A percentile compares a stretch with the other conserved stretches of the same genome.
These are phyloP conservation scores for Timandra comae DNA, from an alignment of 2,888 invertebrate species.

Conservation along the genomic window DNA sequence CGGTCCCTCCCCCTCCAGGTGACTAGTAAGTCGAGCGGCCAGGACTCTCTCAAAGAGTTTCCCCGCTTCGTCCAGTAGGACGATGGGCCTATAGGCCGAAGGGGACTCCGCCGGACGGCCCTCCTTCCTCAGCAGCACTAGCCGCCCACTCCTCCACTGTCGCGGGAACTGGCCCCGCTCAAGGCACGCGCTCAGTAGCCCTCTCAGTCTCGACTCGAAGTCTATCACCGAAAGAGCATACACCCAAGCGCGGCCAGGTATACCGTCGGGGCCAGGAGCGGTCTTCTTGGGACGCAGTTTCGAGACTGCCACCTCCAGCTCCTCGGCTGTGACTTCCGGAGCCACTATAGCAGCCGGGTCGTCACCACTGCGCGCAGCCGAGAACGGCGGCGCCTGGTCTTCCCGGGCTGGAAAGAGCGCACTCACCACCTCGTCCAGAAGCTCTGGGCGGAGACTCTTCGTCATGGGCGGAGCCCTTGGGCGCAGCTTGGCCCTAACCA, in stretches of 20 bases:
- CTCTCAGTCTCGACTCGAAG: background rate
- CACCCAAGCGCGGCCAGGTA: background rate
- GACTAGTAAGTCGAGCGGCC: background rate
- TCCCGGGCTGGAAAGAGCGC: too few species aligned
- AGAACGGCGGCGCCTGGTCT: too few species aligned
- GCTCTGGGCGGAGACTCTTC: too few species aligned
- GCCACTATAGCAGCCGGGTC: background rate
- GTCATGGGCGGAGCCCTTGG: too few species aligned
- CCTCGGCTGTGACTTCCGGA: background rate
- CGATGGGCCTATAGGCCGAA: slow-evolving; percentile 11
- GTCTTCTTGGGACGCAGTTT: background rate
- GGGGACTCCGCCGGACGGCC: slow-evolving; percentile 5
- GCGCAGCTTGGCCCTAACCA: too few species aligned
- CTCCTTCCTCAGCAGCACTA: slow-evolving; percentile 7
- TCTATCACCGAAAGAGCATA: background rate
- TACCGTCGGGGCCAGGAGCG: slow-evolving; percentile 1
- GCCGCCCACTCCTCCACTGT: slow-evolving; percentile 4
- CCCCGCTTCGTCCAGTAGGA: slow-evolving; percentile 10
- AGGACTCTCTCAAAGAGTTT: slow-evolving; percentile 4
- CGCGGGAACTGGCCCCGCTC: background rate
- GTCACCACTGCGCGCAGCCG: too few species aligned
- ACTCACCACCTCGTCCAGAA: too few species aligned
- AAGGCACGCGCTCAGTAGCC: slow-evolving; percentile 5
- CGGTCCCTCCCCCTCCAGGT: background rate
- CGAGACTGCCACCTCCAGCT: background rate